phyloP scores from a whole-genome alignment of 2,888 invertebrate genomes.

The Brachylomia viminalis region DNA sequence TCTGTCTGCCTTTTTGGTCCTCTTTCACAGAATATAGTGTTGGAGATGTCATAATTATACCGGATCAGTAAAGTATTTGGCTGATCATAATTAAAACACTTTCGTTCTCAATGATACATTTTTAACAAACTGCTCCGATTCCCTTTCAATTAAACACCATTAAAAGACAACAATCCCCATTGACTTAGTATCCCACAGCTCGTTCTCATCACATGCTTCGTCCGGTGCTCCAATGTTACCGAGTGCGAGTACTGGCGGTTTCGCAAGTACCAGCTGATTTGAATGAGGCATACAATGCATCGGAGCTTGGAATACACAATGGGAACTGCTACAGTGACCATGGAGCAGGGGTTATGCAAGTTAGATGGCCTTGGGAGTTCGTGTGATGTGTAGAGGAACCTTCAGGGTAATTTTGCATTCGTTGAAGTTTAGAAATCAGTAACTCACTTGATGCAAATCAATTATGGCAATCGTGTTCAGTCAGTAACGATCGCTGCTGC shows the following conservation, averaged over 20 bases:
- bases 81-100: too few relatives aligned
- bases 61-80: not conserved
- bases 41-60: too few relatives aligned
- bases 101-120: too few relatives aligned
- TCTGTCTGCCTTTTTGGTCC: not conserved
- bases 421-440: constrained; percentile 2
- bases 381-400: constrained; percentile 13
- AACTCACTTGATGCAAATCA: not conserved
- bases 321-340: constrained; percentile 61
- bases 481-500: not conserved
- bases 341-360: constrained; percentile 55
- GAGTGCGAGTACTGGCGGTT: constrained; percentile 29
- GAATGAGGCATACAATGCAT: constrained; percentile 61
- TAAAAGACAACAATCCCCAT: constrained; percentile 15
- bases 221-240: constrained; percentile 34
- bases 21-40: too few relatives aligned
- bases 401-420: constrained; percentile 28
- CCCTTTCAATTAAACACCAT: constrained; percentile 15
- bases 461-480: not conserved
- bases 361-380: constrained; percentile 49
- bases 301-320: constrained; percentile 63
- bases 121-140: not conserved
- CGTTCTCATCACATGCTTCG: constrained; percentile 19
- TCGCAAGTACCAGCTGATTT: constrained; percentile 67
- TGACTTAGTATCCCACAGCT: constrained; percentile 32